Percentiles rank a stretch among this genome's conserved stretches.
Evolutionary conservation across 1,140 invertebrate species (phyloP).

Genomic region (Radopholus similis): DNA sequence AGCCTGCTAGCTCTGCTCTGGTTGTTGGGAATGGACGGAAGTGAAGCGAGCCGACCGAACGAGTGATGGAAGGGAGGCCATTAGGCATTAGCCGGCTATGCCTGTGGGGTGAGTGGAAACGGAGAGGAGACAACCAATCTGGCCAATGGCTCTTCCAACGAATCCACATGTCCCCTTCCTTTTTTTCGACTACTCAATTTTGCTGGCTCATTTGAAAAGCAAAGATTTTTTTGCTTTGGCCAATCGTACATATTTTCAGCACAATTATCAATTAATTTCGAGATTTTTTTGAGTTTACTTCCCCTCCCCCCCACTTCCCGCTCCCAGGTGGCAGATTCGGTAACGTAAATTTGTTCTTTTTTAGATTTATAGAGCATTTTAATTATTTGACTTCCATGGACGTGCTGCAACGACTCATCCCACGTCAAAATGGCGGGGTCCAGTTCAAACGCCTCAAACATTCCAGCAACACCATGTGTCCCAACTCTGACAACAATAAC

Average conservation of each 20-base stretch:
- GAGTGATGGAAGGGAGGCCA: too few relatives aligned
- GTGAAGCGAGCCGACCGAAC: too few relatives aligned
- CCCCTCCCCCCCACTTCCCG: not conserved
- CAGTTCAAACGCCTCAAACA: slow-evolving; percentile 1
- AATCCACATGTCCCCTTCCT: too few relatives aligned
- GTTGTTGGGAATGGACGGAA: too few relatives aligned
- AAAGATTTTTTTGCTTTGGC: too few relatives aligned
- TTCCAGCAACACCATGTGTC: not conserved
- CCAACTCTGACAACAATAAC: too few relatives aligned
- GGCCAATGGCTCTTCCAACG: not conserved
- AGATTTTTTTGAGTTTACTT: not conserved
- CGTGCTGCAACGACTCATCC: not conserved
- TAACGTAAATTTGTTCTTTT: not conserved
- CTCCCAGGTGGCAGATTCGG: not conserved
- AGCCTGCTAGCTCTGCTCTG: not conserved
- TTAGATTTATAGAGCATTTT: not conserved
- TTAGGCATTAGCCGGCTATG: not conserved
- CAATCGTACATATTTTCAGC: too few relatives aligned
- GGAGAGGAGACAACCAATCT: not conserved
- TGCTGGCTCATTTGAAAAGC: too few relatives aligned
- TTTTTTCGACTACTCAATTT: too few relatives aligned
- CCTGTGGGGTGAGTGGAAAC: not conserved
- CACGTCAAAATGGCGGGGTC: not conserved
- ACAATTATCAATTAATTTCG: not conserved
- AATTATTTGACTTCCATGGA: not conserved